These are phyloP conservation scores for Seriola quinqueradiata DNA, from an alignment of 2,113 vertebrate species.

Conservation along the genomic window DNA sequence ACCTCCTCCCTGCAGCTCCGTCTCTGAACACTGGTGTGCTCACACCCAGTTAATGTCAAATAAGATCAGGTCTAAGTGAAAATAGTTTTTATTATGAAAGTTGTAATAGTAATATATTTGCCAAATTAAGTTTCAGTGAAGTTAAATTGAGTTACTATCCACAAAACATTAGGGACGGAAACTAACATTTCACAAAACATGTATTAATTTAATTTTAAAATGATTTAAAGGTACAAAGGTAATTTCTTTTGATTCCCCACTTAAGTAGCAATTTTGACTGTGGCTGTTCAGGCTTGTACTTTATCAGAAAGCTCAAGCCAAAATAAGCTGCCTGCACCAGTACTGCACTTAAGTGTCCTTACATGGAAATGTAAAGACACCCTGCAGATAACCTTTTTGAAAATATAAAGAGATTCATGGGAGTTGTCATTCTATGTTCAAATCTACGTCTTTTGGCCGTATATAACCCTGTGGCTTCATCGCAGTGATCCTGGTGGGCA, in stretches of 20 bases:
- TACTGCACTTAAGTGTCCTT: neutral
- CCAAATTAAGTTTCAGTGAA: neutral
- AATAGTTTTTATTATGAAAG: neutral
- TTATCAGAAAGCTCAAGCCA: neutral
- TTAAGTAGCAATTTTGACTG: neutral
- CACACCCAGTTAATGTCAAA: too few species aligned
- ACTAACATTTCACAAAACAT: neutral
- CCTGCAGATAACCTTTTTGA: neutral
- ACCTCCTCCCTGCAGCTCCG: neutral
- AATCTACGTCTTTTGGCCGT: neutral
- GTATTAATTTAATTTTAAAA: neutral
- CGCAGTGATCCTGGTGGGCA: conserved; percentile 31
- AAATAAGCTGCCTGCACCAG: neutral
- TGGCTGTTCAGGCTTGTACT: neutral
- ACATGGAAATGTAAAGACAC: neutral
- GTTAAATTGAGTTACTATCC: neutral
- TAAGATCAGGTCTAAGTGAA: too few species aligned
- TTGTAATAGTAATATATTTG: neutral
- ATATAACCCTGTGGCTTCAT: neutral
- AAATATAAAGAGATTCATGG: neutral
- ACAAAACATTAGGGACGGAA: neutral
- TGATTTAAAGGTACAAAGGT: neutral
- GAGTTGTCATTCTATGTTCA: neutral
- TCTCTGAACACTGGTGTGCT: too few species aligned
- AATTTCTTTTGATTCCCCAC: neutral